Conservation (phyloP, 2,797 vertebrate genomes). For the Choloepus didactylus region DNA sequence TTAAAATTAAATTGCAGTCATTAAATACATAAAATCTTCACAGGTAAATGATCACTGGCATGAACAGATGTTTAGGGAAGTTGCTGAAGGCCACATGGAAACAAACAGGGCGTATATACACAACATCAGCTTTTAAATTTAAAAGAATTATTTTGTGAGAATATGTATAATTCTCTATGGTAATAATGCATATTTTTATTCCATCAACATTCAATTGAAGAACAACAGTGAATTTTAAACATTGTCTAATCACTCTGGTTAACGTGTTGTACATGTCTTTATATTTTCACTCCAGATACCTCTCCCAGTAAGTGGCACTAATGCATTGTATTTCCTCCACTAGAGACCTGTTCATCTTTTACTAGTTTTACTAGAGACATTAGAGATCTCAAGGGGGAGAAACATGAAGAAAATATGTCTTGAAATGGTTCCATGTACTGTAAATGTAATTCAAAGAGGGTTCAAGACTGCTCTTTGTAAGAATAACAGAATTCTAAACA, state of each 20-base stretch:
- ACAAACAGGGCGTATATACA: not conserved
- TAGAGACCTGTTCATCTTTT: not conserved
- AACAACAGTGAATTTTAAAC: not conserved
- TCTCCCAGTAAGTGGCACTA: not conserved
- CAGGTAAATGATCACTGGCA: not conserved
- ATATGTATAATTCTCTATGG: not conserved
- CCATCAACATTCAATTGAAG: not conserved
- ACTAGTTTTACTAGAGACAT: not conserved
- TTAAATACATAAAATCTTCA: not conserved
- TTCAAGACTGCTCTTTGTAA: not conserved
- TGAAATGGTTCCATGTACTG: not conserved
- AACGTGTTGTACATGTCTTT: not conserved
- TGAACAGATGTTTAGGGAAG: not conserved
- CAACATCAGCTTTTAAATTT: not conserved
- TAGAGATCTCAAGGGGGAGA: not conserved
- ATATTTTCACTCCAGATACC: not conserved
- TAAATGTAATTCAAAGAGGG: not conserved
- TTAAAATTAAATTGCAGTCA: not conserved
- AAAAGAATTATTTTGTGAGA: not conserved
- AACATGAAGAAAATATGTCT: not conserved
- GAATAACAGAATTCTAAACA: not conserved
- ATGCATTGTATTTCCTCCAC: not conserved
- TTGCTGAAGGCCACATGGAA: not conserved
- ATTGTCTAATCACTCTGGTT: not conserved
- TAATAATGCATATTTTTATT: not conserved